Conservation (phyloP, 2,888 invertebrate species). For the Papilio elwesi region DNA sequence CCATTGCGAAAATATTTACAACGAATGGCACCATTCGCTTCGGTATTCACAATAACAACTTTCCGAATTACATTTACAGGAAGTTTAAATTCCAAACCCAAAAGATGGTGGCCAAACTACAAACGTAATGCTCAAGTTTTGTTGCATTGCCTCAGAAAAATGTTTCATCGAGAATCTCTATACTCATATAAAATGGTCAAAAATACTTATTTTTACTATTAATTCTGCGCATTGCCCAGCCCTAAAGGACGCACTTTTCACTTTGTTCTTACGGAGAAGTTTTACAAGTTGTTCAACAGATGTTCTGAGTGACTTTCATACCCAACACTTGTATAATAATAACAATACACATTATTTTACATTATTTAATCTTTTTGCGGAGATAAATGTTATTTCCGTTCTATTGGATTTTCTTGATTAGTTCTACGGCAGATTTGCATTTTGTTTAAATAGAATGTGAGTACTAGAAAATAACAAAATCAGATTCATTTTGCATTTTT, state of each 20-base stretch:
- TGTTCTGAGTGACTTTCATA: conserved; percentile 73
- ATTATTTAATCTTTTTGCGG: conserved; percentile 10
- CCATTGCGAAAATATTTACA: conserved; percentile 76
- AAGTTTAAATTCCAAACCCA: conserved; percentile 50
- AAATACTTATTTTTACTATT: conserved; percentile 57
- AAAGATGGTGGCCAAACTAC: too few species aligned
- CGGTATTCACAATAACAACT: conserved; percentile 74
- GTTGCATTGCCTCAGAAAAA: background rate
- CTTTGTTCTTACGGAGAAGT: conserved; percentile 74
- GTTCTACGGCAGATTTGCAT: background rate
- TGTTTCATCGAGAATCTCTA: background rate
- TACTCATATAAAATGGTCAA: background rate
- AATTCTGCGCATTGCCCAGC: conserved; percentile 60
- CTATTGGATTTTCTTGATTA: background rate
- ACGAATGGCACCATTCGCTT: conserved; percentile 77
- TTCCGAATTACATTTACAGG: conserved; percentile 72
- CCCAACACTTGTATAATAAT: conserved; percentile 38
- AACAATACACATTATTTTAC: conserved; percentile 26
- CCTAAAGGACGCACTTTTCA: conserved; percentile 71
- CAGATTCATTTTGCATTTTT: too few species aligned
- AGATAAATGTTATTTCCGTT: background rate
- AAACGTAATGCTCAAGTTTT: background rate
- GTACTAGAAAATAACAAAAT: too few species aligned
- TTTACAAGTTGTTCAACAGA: conserved; percentile 77
- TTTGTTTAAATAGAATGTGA: background rate